Evolutionary conservation across 2,113 vertebrate species (phyloP).

Genomic region (Heterotilapia buettikoferi): DNA sequence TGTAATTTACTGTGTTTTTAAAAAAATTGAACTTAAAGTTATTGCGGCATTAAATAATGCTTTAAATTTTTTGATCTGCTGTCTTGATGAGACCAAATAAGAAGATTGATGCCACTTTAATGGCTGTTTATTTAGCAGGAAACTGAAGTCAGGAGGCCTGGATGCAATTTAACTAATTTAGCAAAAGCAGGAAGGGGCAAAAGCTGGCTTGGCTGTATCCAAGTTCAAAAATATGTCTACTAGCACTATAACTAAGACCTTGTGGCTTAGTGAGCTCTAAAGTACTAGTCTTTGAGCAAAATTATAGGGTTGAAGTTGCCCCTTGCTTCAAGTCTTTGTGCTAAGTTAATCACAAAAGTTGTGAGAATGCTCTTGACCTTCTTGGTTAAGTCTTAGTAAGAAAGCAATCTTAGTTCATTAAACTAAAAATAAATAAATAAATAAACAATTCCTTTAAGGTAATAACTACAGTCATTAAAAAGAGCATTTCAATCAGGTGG

Average conservation of each 20-base stretch:
- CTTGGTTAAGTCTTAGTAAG: background rate
- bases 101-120: background rate
- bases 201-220: background rate
- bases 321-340: background rate
- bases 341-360: background rate
- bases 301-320: background rate
- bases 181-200: background rate
- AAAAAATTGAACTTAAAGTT: background rate
- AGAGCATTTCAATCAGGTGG: background rate
- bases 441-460: background rate
- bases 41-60: background rate
- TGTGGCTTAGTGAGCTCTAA: background rate
- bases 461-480: background rate
- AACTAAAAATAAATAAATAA: background rate
- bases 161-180: background rate
- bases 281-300: background rate
- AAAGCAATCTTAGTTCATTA: background rate
- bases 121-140: background rate
- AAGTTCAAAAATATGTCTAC: background rate
- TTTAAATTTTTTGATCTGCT: background rate
- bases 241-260: background rate
- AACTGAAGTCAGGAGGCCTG: background rate
- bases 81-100: background rate
- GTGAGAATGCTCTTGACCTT: background rate
- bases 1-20: background rate